Percentiles rank a stretch among this genome's conserved stretches.
These are phyloP conservation scores for Sus cebifrons DNA, from an alignment of 2,797 vertebrate genomes.

Conservation along the genomic window DNA sequence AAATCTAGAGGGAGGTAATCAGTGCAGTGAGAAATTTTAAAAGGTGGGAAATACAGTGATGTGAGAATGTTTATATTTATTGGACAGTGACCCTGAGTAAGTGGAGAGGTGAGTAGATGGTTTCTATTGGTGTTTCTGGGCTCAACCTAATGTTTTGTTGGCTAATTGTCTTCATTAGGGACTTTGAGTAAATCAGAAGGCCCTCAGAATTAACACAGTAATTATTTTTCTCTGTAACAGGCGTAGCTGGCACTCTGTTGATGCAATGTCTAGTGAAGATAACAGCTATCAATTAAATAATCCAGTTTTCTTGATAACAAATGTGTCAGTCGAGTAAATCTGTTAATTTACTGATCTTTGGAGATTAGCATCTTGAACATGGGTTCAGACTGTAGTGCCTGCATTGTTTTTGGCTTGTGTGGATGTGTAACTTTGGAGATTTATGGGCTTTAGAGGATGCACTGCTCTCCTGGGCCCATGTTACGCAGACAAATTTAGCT, in stretches of 20 bases:
- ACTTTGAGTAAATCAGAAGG: background rate
- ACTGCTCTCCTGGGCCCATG: background rate
- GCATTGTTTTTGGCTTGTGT: slow-evolving; percentile 10
- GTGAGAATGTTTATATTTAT: slow-evolving; percentile 45
- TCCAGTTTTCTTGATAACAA: slow-evolving; percentile 69
- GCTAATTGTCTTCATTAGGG: slow-evolving; percentile 51
- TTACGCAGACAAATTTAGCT: background rate
- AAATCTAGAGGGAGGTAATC: slow-evolving; percentile 52
- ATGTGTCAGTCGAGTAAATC: slow-evolving; percentile 29
- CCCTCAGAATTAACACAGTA: slow-evolving; percentile 54
- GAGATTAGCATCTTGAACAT: slow-evolving; percentile 55
- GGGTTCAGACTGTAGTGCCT: background rate
- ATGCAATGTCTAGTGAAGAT: slow-evolving; percentile 65
- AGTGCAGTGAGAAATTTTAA: slow-evolving; percentile 56
- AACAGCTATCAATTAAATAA: slow-evolving; percentile 74
- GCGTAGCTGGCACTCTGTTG: slow-evolving; percentile 60
- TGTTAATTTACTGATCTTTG: slow-evolving; percentile 55
- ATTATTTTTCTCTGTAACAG: slow-evolving; percentile 71
- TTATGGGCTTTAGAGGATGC: background rate
- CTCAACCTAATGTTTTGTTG: background rate
- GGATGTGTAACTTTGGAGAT: background rate
- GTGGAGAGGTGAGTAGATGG: slow-evolving; percentile 5
- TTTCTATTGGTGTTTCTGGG: slow-evolving; percentile 41
- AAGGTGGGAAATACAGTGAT: slow-evolving; percentile 41
- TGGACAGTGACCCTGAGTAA: slow-evolving; percentile 49